Evolutionary conservation across 2,797 vertebrate species (phyloP).

Genomic region (Xiphophorus birchmanni): DNA sequence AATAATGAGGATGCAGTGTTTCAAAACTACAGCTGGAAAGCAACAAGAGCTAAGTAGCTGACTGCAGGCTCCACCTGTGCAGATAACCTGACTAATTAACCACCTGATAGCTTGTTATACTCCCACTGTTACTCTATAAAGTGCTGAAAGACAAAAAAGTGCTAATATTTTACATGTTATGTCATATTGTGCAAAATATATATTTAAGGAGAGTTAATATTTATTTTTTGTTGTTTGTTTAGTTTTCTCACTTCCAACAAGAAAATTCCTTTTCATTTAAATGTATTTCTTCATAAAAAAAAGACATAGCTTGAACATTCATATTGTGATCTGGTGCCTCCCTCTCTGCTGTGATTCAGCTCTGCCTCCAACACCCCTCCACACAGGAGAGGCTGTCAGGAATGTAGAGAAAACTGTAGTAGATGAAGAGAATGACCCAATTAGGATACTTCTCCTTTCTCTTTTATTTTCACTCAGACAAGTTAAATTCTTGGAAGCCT

Average conservation of each 20-base stretch:
- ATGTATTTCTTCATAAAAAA: neutral
- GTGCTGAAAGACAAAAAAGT: neutral
- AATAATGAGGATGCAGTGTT: neutral
- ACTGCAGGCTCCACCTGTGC: neutral
- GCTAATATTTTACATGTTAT: neutral
- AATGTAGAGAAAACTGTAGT: neutral
- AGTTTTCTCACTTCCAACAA: neutral
- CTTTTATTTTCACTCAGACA: neutral
- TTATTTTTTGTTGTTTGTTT: neutral
- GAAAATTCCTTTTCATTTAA: neutral
- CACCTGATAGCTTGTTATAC: neutral
- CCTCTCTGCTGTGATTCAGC: constrained; percentile 13
- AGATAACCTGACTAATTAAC: constrained; percentile 1
- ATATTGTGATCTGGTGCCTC: neutral
- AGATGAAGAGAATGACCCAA: constrained; percentile 3
- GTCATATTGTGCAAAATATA: neutral
- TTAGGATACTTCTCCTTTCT: neutral
- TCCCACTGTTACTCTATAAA: neutral
- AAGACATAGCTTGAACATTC: neutral
- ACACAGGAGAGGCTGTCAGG: neutral
- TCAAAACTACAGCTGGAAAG: neutral
- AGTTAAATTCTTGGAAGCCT: neutral
- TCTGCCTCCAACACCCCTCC: neutral
- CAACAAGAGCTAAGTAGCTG: neutral
- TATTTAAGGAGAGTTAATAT: neutral